Conservation (phyloP, 2,113 vertebrate genomes). For the Hystrix brachyura region DNA sequence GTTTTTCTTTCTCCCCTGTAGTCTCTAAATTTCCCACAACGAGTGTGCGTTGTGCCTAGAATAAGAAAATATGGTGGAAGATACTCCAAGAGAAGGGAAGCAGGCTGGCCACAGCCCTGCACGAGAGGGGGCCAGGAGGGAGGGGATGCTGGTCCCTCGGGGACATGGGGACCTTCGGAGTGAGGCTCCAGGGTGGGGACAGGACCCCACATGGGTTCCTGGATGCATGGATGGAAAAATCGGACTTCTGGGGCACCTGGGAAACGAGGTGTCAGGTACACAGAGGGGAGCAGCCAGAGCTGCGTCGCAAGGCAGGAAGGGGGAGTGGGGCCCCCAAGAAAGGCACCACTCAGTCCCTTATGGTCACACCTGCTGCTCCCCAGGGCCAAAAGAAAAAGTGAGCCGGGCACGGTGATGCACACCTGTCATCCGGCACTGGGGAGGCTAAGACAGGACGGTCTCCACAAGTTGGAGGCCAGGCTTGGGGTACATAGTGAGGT, state of each 20-base stretch:
- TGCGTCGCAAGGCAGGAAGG: background rate
- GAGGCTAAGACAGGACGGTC: background rate
- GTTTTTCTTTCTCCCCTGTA: background rate
- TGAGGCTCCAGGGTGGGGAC: background rate
- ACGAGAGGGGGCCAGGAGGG: background rate
- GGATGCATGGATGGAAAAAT: background rate
- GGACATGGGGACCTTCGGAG: background rate
- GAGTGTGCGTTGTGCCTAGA: background rate
- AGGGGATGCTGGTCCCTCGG: background rate
- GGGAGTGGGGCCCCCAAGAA: background rate
- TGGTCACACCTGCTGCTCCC: background rate
- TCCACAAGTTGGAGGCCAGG: background rate
- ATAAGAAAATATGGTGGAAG: too few relatives aligned
- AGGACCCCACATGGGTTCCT: background rate
- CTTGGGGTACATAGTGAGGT: background rate
- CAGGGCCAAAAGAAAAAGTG: background rate
- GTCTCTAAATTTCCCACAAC: background rate
- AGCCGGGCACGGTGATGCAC: background rate
- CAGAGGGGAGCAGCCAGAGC: background rate
- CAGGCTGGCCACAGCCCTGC: background rate
- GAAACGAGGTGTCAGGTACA: background rate
- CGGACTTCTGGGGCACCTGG: background rate
- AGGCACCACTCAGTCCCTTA: background rate
- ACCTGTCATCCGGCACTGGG: background rate
- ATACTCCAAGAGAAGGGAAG: background rate